phyloP scores from a whole-genome alignment of 2,888 invertebrate genomes.

The Keiferia lycopersicella region DNA sequence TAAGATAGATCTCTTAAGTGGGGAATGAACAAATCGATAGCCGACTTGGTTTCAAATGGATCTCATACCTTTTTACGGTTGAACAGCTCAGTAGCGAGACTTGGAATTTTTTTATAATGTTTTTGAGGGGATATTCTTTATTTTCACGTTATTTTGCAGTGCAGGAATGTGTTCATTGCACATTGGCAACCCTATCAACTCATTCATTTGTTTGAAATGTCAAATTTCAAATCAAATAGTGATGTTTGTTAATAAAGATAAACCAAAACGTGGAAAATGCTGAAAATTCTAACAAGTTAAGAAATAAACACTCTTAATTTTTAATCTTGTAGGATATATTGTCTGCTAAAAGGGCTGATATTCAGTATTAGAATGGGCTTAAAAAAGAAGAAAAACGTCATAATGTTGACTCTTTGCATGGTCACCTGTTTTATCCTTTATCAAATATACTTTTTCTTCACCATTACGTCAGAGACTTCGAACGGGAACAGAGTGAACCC shows the following conservation, averaged over 20 bases:
- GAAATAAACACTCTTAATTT: not conserved
- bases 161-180: too few relatives aligned
- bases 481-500: constrained; percentile 51
- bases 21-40: too few relatives aligned
- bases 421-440: constrained; percentile 65
- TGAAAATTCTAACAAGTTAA: not conserved
- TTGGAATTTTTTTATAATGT: too few relatives aligned
- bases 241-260: too few relatives aligned
- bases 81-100: too few relatives aligned
- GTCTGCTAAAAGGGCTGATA: not conserved
- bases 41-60: too few relatives aligned
- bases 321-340: not conserved
- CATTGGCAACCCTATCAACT: not conserved
- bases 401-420: constrained; percentile 59
- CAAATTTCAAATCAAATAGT: too few relatives aligned
- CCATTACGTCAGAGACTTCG: constrained; percentile 58
- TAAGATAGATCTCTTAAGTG: too few relatives aligned
- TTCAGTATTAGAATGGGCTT: constrained; percentile 44
- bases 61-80: too few relatives aligned
- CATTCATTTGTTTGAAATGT: not conserved
- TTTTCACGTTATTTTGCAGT: too few relatives aligned
- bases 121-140: too few relatives aligned
- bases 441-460: constrained; percentile 69
- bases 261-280: not conserved
- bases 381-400: constrained; percentile 71